Base-by-base conservation (phyloP, 2,797 vertebrate genomes). In the Chaetodon trifasciatus region DNA sequence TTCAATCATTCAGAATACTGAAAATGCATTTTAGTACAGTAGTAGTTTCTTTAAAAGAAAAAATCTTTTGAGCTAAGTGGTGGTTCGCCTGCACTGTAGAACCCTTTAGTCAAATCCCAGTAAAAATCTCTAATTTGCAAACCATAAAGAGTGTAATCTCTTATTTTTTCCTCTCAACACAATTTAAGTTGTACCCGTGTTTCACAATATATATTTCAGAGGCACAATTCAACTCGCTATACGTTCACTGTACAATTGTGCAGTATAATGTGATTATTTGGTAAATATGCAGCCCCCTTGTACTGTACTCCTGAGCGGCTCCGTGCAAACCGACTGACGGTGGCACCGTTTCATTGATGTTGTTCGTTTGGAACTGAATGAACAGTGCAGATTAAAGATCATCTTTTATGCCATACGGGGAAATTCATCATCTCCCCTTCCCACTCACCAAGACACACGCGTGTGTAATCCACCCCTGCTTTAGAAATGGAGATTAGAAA, bases 361-460 rank as follows among this genome's bases (percentile, higher is more conserved):
- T 15, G 64, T 52, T 72, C 53, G 47, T 82, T 85, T 76, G 81
- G 88, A 70, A 49, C 76, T 72, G 78, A 86, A 83, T 84, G 86
- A 90, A 89, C 67, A 82, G 64, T 23, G 64, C 69, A 88, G 91
- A 91, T 92, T 90, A 90, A 76, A 88, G 83, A 85, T 85, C 78
- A 47, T 89, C 89, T 88, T 90, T 90, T 85, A 76, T 91, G 70
- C 70, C 42, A 60, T 60, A 69, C 35, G n/a, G 65, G 23, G 79
- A 86, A 84, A 91, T 91, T 91, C 89, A 88, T 92, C 91, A 84
- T 88, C 90, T 87, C 81, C n/a, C 72, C 81, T 76, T 90, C 89
- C 85, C 85, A 86, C 91, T 89, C 77, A 77, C 70, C 0, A 15
- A 80, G 35, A 82, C 70, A 46, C 85, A 74, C 49, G 57, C 52